Percentiles rank a stretch among this genome's conserved stretches.
These are phyloP conservation scores for Artibeus jamaicensis DNA, from an alignment of 2,797 vertebrate genomes.

Conservation along the genomic window DNA sequence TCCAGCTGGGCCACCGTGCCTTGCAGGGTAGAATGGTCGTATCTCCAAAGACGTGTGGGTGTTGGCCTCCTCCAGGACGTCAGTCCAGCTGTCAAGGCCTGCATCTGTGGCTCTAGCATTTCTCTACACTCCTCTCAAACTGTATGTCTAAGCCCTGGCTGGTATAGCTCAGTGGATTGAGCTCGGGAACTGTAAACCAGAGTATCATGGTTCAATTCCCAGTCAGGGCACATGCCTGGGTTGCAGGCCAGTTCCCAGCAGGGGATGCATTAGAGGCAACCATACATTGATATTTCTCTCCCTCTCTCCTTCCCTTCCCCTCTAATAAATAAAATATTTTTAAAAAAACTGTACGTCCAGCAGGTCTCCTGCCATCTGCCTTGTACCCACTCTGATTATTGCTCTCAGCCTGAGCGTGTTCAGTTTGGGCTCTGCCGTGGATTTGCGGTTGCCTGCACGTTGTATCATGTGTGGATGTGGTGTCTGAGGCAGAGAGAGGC, in stretches of 20 bases:
- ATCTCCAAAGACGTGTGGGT: background rate
- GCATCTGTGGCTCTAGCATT: background rate
- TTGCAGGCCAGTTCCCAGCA: too few species aligned
- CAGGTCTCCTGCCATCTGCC: background rate
- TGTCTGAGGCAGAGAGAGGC: background rate
- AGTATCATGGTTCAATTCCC: too few species aligned
- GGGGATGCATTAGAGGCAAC: too few species aligned
- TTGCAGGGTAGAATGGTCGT: background rate
- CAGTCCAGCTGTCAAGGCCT: background rate
- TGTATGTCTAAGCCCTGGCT: too few species aligned
- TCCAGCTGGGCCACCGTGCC: background rate
- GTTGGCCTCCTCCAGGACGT: background rate
- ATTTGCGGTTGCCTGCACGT: background rate
- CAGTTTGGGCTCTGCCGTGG: background rate
- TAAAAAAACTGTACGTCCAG: fast-evolving
- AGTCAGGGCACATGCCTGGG: too few species aligned
- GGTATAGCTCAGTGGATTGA: too few species aligned
- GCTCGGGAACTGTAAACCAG: too few species aligned
- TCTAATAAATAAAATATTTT: too few species aligned
- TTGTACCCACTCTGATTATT: background rate
- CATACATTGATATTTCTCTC: too few species aligned
- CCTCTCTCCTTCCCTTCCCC: too few species aligned
- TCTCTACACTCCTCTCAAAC: background rate
- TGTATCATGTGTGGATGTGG: background rate
- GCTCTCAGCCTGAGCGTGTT: background rate